These are phyloP conservation scores for Polietes domitor DNA, from an alignment of 2,888 invertebrate species.

Conservation along the genomic window DNA sequence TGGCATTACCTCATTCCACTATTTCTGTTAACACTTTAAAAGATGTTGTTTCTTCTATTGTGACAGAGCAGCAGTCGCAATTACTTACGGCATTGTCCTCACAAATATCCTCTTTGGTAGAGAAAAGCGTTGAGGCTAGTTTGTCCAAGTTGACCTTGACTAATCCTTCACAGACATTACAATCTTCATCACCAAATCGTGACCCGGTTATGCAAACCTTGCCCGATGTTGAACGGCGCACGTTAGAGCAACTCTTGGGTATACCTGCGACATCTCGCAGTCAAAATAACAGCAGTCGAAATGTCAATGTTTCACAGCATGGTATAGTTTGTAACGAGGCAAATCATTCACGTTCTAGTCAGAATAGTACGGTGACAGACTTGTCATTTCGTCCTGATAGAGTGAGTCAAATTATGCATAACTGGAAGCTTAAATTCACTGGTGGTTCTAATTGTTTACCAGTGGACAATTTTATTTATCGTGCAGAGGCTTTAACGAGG, in stretches of 20 bases:
- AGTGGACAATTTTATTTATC: not conserved
- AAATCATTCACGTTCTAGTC: too few relatives aligned
- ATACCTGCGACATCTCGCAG: too few relatives aligned
- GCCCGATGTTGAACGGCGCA: too few relatives aligned
- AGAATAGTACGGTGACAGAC: too few relatives aligned
- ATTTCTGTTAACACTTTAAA: not conserved
- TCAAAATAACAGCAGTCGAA: too few relatives aligned
- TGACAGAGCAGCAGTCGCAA: not conserved
- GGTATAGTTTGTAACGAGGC: too few relatives aligned
- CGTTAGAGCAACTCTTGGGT: too few relatives aligned
- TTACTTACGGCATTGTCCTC: not conserved
- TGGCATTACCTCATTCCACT: not conserved
- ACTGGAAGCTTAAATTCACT: too few relatives aligned
- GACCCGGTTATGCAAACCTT: not conserved
- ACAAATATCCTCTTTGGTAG: not conserved
- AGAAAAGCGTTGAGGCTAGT: not conserved
- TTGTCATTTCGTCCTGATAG: too few relatives aligned
- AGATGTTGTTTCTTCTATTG: not conserved
- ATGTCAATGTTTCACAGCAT: too few relatives aligned
- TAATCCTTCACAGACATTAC: not conserved
- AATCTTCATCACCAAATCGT: not conserved
- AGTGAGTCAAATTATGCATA: too few relatives aligned
- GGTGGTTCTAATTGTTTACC: not conserved
- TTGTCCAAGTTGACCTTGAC: not conserved
- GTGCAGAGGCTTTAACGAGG: not conserved